A percentile compares a stretch with the other conserved stretches of the same genome.
These are phyloP conservation scores for Dicentrarchus labrax DNA, from an alignment of 2,113 vertebrate genomes.

Conservation along the genomic window DNA sequence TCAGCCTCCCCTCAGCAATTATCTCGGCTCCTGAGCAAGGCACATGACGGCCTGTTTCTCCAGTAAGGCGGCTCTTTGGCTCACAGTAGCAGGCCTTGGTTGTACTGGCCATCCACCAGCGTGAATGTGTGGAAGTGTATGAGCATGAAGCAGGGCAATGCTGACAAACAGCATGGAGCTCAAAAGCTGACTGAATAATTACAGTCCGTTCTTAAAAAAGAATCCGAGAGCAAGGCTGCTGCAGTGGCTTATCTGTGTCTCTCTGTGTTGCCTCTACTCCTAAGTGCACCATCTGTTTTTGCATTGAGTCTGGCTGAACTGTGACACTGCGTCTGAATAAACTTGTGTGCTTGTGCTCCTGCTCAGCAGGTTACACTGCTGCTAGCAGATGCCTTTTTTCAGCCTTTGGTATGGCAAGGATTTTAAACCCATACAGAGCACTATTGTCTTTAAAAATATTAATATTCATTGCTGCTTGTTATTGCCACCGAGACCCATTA, in stretches of 20 bases:
- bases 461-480: slow-evolving; percentile 66
- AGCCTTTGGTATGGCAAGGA: slow-evolving; percentile 35
- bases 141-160: slow-evolving; percentile 50
- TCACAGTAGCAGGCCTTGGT: slow-evolving; percentile 45
- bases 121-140: slow-evolving; percentile 41
- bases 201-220: slow-evolving; percentile 55
- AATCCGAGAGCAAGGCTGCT: slow-evolving; percentile 40
- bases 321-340: slow-evolving; percentile 58
- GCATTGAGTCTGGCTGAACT: slow-evolving; percentile 57
- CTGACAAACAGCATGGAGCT: slow-evolving; percentile 61
- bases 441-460: slow-evolving; percentile 63
- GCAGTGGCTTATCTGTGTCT: slow-evolving; percentile 66
- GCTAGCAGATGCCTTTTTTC: slow-evolving; percentile 39
- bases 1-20: neutral
- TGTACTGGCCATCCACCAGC: slow-evolving; percentile 26
- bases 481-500: slow-evolving; percentile 71
- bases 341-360: slow-evolving; percentile 44
- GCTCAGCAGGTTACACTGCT: slow-evolving; percentile 58
- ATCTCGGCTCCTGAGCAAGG: slow-evolving; percentile 3
- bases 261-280: slow-evolving; percentile 59
- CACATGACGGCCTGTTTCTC: slow-evolving; percentile 2
- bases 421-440: slow-evolving; percentile 40
- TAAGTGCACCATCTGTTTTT: slow-evolving; percentile 74
- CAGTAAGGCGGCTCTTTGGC: slow-evolving; percentile 20
- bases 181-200: slow-evolving; percentile 65